A percentile compares a stretch with the other conserved stretches of the same genome.
These are phyloP conservation scores for Alloscopus bannaensis DNA, from an alignment of 2,888 invertebrate genomes.

Conservation along the genomic window DNA sequence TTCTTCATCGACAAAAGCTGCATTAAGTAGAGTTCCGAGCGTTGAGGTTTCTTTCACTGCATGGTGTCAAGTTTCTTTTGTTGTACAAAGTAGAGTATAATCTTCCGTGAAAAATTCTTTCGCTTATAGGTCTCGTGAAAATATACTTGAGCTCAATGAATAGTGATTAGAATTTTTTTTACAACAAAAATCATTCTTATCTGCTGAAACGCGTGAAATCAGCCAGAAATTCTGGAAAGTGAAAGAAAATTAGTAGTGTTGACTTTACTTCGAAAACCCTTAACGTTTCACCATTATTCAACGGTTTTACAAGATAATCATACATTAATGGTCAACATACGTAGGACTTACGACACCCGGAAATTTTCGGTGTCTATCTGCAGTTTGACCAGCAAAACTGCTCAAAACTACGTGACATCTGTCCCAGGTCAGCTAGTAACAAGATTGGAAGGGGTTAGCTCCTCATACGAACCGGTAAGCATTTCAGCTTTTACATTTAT, in stretches of 20 bases:
- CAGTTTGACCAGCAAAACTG: constrained; percentile 55
- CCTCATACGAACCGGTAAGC: constrained; percentile 68
- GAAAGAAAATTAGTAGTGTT: not conserved
- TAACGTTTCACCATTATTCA: not conserved
- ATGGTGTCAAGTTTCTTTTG: not conserved
- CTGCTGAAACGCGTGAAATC: not conserved
- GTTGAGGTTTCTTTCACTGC: not conserved
- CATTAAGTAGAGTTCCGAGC: too few relatives aligned
- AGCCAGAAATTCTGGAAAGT: not conserved
- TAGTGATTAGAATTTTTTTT: too few relatives aligned
- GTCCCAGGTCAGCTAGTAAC: constrained; percentile 60
- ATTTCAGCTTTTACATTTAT: not conserved
- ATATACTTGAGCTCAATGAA: too few relatives aligned
- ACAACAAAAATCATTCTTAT: not conserved
- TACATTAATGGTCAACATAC: constrained; percentile 71
- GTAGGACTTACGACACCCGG: constrained; percentile 63
- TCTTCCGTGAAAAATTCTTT: not conserved
- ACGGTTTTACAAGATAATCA: constrained; percentile 32
- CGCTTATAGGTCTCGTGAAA: not conserved
- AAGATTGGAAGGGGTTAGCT: constrained; percentile 59
- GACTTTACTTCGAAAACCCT: not conserved
- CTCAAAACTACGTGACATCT: constrained; percentile 61
- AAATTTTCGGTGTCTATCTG: constrained; percentile 65
- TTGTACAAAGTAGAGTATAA: not conserved
- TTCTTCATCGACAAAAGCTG: not conserved